These are phyloP conservation scores for Gallinago undulata DNA, from an alignment of 2,113 vertebrate genomes.

Conservation along the genomic window DNA sequence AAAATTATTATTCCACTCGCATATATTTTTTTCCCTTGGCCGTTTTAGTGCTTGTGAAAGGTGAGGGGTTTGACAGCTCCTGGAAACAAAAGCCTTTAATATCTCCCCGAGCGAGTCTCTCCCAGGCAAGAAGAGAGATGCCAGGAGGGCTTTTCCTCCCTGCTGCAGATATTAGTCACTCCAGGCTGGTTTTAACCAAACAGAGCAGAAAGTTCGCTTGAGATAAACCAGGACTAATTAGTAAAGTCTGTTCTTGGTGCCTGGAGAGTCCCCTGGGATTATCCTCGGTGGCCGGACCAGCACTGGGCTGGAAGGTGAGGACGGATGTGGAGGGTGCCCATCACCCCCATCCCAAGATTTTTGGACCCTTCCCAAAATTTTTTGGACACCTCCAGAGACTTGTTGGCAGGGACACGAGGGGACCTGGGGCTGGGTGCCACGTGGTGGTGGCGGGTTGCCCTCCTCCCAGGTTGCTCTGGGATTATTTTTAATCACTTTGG, in stretches of 20 bases:
- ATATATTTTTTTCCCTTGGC: slow-evolving; percentile 14
- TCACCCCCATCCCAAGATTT: neutral
- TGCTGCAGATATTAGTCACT: neutral
- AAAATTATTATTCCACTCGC: slow-evolving; percentile 41
- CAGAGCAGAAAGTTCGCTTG: neutral
- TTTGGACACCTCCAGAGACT: neutral
- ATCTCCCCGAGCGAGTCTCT: neutral
- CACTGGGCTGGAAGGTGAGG: neutral
- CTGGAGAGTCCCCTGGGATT: neutral
- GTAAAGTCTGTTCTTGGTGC: neutral
- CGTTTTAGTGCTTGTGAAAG: slow-evolving; percentile 67
- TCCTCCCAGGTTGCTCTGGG: neutral
- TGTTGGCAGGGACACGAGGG: neutral
- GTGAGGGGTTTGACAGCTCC: slow-evolving; percentile 66
- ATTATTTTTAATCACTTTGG: neutral
- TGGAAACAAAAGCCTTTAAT: slow-evolving; percentile 66
- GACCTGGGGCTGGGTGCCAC: no score
- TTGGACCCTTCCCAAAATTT: neutral
- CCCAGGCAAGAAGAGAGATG: slow-evolving; percentile 18
- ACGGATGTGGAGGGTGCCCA: neutral
- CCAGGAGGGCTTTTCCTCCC: slow-evolving; percentile 9
- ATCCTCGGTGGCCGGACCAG: neutral
- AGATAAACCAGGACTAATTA: neutral
- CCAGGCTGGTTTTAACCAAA: neutral
- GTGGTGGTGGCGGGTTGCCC: fast-evolving